phyloP scores from a whole-genome alignment of 2,113 vertebrate species.

The Myocastor coypus region DNA sequence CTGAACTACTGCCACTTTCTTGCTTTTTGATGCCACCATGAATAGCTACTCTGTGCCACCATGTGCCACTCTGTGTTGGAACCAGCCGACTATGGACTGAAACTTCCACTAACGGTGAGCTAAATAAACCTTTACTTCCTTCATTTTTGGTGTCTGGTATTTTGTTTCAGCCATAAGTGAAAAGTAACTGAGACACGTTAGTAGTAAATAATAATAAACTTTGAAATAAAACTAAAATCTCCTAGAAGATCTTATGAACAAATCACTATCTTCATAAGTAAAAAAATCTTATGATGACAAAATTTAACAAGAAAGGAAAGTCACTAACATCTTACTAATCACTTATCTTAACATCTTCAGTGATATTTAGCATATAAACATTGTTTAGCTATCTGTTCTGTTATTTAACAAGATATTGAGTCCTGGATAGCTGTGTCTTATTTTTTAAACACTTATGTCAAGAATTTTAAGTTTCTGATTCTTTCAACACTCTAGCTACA shows the following conservation, averaged over 20 bases:
- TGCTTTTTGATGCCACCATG: too few species aligned
- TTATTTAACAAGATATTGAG: background rate
- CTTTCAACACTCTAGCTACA: background rate
- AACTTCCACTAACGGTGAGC: too few species aligned
- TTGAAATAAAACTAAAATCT: background rate
- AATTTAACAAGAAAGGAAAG: background rate
- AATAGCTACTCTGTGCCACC: too few species aligned
- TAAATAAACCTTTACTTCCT: too few species aligned
- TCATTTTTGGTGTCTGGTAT: too few species aligned
- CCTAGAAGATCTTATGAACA: background rate
- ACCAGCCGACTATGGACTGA: too few species aligned
- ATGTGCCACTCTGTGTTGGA: too few species aligned
- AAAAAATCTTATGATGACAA: background rate
- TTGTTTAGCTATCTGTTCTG: background rate
- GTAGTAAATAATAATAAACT: background rate
- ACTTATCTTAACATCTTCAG: background rate
- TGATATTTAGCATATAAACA: background rate
- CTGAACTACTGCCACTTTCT: too few species aligned
- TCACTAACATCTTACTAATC: background rate
- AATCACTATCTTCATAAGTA: background rate
- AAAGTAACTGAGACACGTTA: background rate
- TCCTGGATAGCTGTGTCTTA: background rate
- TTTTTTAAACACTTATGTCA: slow-evolving; percentile 8
- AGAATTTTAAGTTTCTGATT: slow-evolving; percentile 37
- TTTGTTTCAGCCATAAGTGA: too few species aligned